A percentile compares a stretch with the other conserved stretches of the same genome.
Evolutionary conservation across 1,140 invertebrate genomes (phyloP).

Genomic region (Trissolcus basalis): DNA sequence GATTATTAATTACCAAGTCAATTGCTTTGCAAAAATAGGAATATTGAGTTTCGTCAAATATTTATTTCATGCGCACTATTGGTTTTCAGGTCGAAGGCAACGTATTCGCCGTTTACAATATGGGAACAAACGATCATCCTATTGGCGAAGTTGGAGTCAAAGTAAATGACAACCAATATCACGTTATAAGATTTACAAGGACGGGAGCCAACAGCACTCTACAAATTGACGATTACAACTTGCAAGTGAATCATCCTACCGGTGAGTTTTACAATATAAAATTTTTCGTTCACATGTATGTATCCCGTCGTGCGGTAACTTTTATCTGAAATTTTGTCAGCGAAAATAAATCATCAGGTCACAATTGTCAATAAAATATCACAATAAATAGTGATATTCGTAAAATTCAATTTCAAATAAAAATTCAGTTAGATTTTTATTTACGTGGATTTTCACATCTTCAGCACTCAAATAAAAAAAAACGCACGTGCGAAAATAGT

Average conservation of each 20-base stretch:
- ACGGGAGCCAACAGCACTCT: conserved; percentile 92
- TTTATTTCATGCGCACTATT: background rate
- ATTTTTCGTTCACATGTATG: background rate
- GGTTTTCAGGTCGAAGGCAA: conserved; percentile 88
- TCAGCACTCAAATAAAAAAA: background rate
- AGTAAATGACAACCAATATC: conserved; percentile 95
- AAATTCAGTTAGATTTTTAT: too few relatives aligned
- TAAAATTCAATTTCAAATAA: too few relatives aligned
- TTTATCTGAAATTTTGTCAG: too few relatives aligned
- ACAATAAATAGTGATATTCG: too few relatives aligned
- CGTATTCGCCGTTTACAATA: conserved; percentile 94
- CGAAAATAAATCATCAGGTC: too few relatives aligned
- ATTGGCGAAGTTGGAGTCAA: conserved; percentile 91
- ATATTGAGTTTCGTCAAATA: background rate
- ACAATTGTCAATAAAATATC: too few relatives aligned
- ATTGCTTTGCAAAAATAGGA: too few relatives aligned
- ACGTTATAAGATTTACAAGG: conserved; percentile 92
- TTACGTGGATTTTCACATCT: background rate
- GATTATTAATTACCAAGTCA: too few relatives aligned
- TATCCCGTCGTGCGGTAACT: too few relatives aligned
- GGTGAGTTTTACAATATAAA: conserved; percentile 75
- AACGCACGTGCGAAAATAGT: background rate
- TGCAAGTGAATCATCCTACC: conserved; percentile 87
- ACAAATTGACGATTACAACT: conserved; percentile 93
- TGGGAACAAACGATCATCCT: conserved; percentile 93